These are phyloP conservation scores for Anguilla rostrata DNA, from an alignment of 2,113 vertebrate genomes.

Conservation along the genomic window DNA sequence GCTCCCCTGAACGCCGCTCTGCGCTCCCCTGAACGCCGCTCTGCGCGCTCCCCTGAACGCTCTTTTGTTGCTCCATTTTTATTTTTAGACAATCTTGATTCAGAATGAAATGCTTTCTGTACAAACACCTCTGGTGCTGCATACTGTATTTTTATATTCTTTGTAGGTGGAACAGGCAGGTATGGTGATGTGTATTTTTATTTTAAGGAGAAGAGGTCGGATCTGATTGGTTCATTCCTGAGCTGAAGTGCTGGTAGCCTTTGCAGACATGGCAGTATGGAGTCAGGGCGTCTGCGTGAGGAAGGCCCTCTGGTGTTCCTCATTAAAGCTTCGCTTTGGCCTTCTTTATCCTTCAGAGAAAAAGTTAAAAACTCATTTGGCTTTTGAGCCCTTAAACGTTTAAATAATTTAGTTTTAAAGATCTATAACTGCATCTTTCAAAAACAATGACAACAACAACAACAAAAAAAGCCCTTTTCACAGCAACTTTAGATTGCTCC, in stretches of 20 bases:
- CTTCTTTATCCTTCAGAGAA: conserved; percentile 34
- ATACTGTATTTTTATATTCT: background rate
- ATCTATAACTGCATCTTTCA: conserved; percentile 54
- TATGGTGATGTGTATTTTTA: background rate
- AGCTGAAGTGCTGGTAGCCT: background rate
- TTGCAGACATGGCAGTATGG: conserved; percentile 3
- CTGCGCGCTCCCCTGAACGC: background rate
- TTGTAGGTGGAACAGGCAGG: background rate
- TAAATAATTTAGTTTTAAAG: conserved; percentile 64
- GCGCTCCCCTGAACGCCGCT: too few species aligned
- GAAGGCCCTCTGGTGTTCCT: conserved; percentile 42
- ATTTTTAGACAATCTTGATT: too few species aligned
- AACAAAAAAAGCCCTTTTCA: conserved; percentile 27
- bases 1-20: background rate
- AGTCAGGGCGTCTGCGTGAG: conserved; percentile 25
- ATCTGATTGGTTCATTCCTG: conserved; percentile 7
- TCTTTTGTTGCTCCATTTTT: too few species aligned
- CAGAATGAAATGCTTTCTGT: too few species aligned
- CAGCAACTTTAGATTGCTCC: conserved; percentile 25
- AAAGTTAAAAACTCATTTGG: conserved; percentile 52
- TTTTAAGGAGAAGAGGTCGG: background rate
- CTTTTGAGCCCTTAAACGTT: conserved; percentile 56
- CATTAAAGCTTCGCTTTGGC: conserved; percentile 47
- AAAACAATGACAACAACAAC: conserved; percentile 49
- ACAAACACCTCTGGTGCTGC: too few species aligned